Evolutionary conservation across 2,797 vertebrate species (phyloP), one percentile per base, ranked within the genome.

Genomic region (Corythornis leucogaster): DNA sequence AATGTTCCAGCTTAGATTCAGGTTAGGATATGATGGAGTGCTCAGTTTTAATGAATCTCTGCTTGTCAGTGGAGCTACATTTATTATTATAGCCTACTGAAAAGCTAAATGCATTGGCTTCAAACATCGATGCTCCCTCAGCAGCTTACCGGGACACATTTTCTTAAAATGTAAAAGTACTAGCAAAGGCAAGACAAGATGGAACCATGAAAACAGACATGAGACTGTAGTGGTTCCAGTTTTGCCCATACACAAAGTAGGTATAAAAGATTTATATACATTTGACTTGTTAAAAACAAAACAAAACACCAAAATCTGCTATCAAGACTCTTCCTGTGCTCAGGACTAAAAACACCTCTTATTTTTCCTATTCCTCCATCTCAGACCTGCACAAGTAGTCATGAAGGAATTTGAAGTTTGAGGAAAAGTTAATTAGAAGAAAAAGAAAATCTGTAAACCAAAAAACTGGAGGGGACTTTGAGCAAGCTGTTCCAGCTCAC

Each of bases 21-120:
- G 77, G 22, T 24, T 76, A 67, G 58, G 84, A 77, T 40, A 84
- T 43, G 53, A 94, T 78, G 9, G 63, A 82, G 57, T 46, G 64
- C 75, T 89, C 88, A 58, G 71, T 68, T 85, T 80, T 70, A 92
- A 80, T 77, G 71, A 91, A 87, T 68, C 77, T 75, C 66, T 82
- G 73, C 80, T 87, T 68, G 82, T 83, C 69, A 92, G 69, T 46
- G 43, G 57, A 94, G 69, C 46, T 68, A 31, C 57, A 42, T 2
- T 14, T 53, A 45, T 67, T 85, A 15, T 51, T 73, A 80, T 1
- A 84, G 71, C 16, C 61, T 64, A 40, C 68, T 68, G 71, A 45
- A 61, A 90, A 77, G 80, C 59, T 89, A 90, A 90, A 82, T 19
- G 33, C 2, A 2, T 46, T 31, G 40, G 45, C 54, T 74, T 74